Percentiles rank a stretch among this genome's conserved stretches.
Conservation (phyloP, 2,888 invertebrate genomes). For the Cremastinae sp. region DNA sequence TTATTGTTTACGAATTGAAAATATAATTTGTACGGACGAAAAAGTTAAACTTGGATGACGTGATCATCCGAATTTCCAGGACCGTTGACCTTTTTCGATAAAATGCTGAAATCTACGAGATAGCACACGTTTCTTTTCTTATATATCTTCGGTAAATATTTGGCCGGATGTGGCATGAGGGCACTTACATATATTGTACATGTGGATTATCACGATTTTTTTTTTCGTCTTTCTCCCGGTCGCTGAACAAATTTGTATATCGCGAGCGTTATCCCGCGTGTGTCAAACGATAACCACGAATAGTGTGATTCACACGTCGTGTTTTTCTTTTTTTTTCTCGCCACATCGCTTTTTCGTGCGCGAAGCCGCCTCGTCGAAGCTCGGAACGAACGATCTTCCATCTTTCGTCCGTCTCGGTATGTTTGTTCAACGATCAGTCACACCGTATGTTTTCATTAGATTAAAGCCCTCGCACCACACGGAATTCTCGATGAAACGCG, state of each 20-base stretch:
- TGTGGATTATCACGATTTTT: conserved; percentile 46
- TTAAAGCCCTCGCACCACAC: conserved; percentile 40
- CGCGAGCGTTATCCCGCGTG: conserved; percentile 47
- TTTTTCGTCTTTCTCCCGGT: conserved; percentile 10
- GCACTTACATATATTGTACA: conserved; percentile 16
- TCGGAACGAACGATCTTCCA: conserved; percentile 29
- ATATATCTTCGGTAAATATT: conserved; percentile 36
- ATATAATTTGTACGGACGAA: too few species aligned
- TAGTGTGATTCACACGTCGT: conserved; percentile 33
- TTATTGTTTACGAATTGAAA: too few species aligned
- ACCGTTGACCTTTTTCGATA: too few species aligned
- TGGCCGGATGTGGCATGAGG: conserved; percentile 39
- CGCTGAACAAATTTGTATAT: conserved; percentile 52
- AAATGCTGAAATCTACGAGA: conserved; percentile 13
- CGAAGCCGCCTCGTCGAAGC: conserved; percentile 5
- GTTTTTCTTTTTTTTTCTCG: conserved; percentile 5
- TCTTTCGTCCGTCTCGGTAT: conserved; percentile 24
- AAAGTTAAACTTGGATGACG: too few species aligned
- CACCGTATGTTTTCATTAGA: conserved; percentile 57
- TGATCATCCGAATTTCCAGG: too few species aligned
- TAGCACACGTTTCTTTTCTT: conserved; percentile 4
- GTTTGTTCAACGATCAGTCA: conserved; percentile 55
- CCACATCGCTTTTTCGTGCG: neutral
- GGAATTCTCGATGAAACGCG: conserved; percentile 35
- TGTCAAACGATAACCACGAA: conserved; percentile 44